Base-by-base conservation (phyloP, 2,797 vertebrate species). In the Huso huso region DNA sequence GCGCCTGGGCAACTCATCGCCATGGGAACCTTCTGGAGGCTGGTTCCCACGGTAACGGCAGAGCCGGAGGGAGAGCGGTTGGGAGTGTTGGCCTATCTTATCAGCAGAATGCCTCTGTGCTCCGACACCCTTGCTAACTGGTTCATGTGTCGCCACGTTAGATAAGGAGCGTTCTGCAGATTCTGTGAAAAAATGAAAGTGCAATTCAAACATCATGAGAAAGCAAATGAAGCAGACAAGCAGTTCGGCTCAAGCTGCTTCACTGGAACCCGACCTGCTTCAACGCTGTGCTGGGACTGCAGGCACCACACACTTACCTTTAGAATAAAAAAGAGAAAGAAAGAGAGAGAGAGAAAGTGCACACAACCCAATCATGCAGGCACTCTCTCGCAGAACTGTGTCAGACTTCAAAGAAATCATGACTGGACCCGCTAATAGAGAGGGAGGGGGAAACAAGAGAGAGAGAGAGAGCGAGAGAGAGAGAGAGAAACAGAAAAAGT, bases 41-140 rank as follows among this genome's bases (percentile, higher is more conserved):
- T 82, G 83, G 84, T 88, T 89, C 87, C 87, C 88, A 90, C 84
- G 82, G 82, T 86, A 77, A 81, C 77, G 74, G 78, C 66, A 72
- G 81, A 84, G 77, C 74, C 70, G 50, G 63, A 69, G 7, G 8
- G 70, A 62, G 68, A 75, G 74, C 76, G 75, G 67, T 18, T 18
- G 15, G 15, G 15, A 18, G 15, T 18, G 15, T 18, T 18, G 1
- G 15, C 15, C 15, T 18, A 18, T 18, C 15, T 18, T 18, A 18
- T 18, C 15, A 18, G 65, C 79, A 70, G 84, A 87, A 81, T 81
- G 77, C 70, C 73, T 78, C 81, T 84, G 81, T 37, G 23, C 23
- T 37, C 23, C 23, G 4, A 37, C 23, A 37, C 23, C 23, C 23
- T 37, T 37, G 23, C 23, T 37, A 37, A 37, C 23, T 37, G 23